phyloP scores from a whole-genome alignment of 2,113 vertebrate species.

The Dolichallabes microphthalmus region DNA sequence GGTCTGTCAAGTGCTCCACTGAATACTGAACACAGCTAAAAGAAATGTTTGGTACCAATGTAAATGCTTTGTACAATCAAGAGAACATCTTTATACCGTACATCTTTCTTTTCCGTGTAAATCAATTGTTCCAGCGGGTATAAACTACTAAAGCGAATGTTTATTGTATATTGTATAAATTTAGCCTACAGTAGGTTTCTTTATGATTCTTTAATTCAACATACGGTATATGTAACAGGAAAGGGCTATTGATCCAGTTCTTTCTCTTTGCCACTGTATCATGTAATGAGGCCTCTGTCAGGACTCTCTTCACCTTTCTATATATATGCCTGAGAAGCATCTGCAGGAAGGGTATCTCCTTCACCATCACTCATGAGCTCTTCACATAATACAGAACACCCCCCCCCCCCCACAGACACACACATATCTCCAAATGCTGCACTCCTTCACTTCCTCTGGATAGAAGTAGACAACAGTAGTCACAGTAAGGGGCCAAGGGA shows the following conservation, averaged over 20 bases:
- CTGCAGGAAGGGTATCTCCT: slow-evolving; percentile 60
- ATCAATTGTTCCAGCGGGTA: not conserved
- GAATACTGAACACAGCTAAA: slow-evolving; percentile 32
- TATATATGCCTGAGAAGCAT: slow-evolving; percentile 77
- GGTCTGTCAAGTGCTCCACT: slow-evolving; percentile 33
- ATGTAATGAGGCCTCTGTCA: slow-evolving; percentile 19
- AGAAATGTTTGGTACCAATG: slow-evolving; percentile 1
- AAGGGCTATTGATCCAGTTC: not conserved
- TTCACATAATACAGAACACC: slow-evolving; percentile 60
- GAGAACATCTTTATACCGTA: not conserved
- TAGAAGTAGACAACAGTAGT: slow-evolving; percentile 59
- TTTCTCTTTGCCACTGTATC: not conserved
- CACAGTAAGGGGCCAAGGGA: slow-evolving; percentile 50
- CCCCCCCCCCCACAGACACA: slow-evolving; percentile 23
- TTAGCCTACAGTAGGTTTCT: not conserved
- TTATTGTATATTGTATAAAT: not conserved
- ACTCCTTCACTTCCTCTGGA: slow-evolving; percentile 67
- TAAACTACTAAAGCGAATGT: not conserved
- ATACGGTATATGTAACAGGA: not conserved
- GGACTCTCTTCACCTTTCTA: slow-evolving; percentile 64
- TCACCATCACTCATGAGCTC: slow-evolving; percentile 70
- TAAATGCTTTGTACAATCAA: slow-evolving; percentile 20
- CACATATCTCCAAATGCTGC: slow-evolving; percentile 51
- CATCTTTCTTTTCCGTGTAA: slow-evolving; percentile 3
- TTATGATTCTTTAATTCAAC: slow-evolving; percentile 1